Evolutionary conservation across 2,113 vertebrate species (phyloP), one percentile per base, ranked within the genome.

Genomic region (Alaudala cheleensis): DNA sequence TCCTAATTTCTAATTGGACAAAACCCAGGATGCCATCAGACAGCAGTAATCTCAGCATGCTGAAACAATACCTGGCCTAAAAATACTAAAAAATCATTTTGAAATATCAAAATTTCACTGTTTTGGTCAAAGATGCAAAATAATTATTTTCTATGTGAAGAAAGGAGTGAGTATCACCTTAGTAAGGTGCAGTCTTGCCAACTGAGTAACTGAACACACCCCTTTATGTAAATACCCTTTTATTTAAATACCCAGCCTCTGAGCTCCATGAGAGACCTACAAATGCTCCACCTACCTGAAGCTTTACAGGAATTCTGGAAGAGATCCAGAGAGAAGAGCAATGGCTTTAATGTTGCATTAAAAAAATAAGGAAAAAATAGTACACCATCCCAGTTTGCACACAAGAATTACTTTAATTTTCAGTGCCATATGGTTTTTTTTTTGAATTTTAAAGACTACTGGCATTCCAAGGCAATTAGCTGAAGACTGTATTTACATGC

Each of bases 401-500:
- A 96, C 79, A 93, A 86, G 58, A 93, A 77, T 77, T 70, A 70
- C 51, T 95, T 93, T 56, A 58, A 81, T 86, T 90, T 96, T 88
- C 87, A 90, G 29, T 83, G 71, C 87, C 91, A 95, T 90, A 94
- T 95, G 91, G 9, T 37, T 42, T 42, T 53, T 94, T 95, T 95
- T 94, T 66, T 49, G 34, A 90, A 65, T 91, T 93, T 72, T 77
- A 37, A 93, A 92, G 92, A 95, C 87, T 89, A 74, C 49, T 73
- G 58, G 51, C 60, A 90, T 86, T 88, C 87, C 81, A 94, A 95
- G 85, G 87, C 83, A 95, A 94, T 91, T 95, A 91, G 70, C 85
- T 49, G 56, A 58, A 94, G 84, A 80, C 29, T 69, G 44, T 91
- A 80, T 95, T 97, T 92, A 88, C 71, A 49, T 1, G 47, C 58